phyloP scores from a whole-genome alignment of 92 coral and sea anemone genomes.

The Anthopleura xanthogrammica region DNA sequence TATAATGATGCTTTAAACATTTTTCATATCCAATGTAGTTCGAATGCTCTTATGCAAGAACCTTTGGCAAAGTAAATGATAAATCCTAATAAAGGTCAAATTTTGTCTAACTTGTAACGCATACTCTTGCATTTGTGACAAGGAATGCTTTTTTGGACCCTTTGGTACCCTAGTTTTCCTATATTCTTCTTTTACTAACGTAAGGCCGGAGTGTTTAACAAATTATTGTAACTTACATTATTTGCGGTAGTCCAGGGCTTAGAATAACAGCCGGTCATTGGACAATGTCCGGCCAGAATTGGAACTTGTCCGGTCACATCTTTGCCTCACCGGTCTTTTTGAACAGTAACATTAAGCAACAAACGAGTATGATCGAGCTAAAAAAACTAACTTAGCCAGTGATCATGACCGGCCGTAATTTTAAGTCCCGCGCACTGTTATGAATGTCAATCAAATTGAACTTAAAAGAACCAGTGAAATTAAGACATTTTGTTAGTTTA shows the following conservation, averaged over 20 bases:
- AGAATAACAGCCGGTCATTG: no score
- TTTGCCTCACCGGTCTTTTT: no score
- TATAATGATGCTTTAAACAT: neutral
- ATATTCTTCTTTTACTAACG: neutral
- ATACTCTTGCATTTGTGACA: neutral
- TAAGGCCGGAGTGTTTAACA: neutral
- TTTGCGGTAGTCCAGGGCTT: no score
- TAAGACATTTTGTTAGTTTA: neutral
- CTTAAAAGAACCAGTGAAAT: neutral
- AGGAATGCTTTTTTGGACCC: neutral
- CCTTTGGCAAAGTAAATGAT: neutral
- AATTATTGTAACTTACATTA: neutral
- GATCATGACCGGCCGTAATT: no score
- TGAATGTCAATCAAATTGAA: neutral
- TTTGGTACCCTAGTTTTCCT: constrained; percentile 9
- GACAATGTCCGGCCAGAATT: no score
- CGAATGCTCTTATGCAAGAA: neutral
- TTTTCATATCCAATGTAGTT: neutral
- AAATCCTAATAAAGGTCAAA: neutral
- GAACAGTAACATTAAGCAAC: no score
- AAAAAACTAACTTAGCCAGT: no score
- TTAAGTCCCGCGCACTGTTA: no score
- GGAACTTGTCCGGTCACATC: no score
- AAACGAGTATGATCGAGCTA: no score
- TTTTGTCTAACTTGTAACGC: neutral